Percentiles rank a stretch among this genome's conserved stretches.
Conservation (phyloP, 2,113 vertebrate genomes). For the Datnioides undecimradiatus region DNA sequence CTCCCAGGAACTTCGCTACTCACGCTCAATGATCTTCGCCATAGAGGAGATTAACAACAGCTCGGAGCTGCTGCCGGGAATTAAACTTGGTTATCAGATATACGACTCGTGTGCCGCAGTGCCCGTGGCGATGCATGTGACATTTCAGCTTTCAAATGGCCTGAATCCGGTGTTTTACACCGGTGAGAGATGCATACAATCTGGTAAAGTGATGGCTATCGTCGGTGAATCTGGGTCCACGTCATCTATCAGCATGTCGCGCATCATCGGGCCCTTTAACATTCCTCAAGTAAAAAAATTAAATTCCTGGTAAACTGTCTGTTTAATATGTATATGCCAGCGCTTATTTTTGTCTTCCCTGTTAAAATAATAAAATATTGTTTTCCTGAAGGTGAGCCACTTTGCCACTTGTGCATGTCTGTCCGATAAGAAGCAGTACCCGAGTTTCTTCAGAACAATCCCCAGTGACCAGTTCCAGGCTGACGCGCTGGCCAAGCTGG, state of each 20-base stretch:
- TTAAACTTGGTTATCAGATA: slow-evolving; percentile 78
- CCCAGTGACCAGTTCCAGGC: background rate
- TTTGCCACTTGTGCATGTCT: too few species aligned
- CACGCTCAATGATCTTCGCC: slow-evolving; percentile 76
- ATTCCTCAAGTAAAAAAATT: slow-evolving; percentile 68
- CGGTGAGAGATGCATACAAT: background rate
- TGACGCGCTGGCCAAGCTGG: background rate
- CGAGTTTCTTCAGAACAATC: background rate
- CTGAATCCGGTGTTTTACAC: slow-evolving; percentile 36
- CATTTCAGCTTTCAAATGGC: slow-evolving; percentile 74
- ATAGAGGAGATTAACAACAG: slow-evolving; percentile 83
- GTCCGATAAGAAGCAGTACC: too few species aligned
- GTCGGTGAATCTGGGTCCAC: slow-evolving; percentile 79
- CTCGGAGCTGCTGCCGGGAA: slow-evolving; percentile 68
- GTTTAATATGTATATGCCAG: too few species aligned
- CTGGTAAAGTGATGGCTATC: slow-evolving; percentile 53
- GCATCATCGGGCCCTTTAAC: slow-evolving; percentile 24
- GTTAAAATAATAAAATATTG: too few species aligned
- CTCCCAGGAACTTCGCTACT: slow-evolving; percentile 71
- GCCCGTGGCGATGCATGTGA: slow-evolving; percentile 58
- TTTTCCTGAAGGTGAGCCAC: too few species aligned
- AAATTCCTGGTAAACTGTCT: too few species aligned
- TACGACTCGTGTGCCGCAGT: slow-evolving; percentile 78
- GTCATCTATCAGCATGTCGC: slow-evolving; percentile 76
- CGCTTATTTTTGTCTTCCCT: too few species aligned